A percentile compares a stretch with the other conserved stretches of the same genome.
phyloP scores from a whole-genome alignment of 2,888 invertebrate genomes.

The Drosophila leonis region DNA sequence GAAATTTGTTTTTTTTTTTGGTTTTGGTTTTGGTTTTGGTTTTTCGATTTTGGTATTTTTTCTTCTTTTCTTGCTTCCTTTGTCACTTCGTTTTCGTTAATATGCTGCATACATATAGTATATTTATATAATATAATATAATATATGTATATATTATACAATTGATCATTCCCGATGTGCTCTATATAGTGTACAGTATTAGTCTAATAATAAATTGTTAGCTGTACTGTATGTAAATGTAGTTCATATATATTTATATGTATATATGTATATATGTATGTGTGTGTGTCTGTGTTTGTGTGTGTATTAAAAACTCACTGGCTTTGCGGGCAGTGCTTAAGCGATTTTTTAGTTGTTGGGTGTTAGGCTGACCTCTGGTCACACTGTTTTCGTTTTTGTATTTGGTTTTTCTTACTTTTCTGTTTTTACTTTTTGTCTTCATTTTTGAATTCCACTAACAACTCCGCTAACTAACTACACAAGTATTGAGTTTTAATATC shows the following conservation, averaged over 20 bases:
- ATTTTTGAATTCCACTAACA: slow-evolving; percentile 54
- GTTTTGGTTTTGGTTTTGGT: slow-evolving; percentile 12
- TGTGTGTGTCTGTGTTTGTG: slow-evolving; percentile 12
- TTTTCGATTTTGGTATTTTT: slow-evolving; percentile 7
- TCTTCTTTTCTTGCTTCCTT: not conserved
- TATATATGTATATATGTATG: slow-evolving; percentile 16
- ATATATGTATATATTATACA: slow-evolving; percentile 48
- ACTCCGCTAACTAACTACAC: slow-evolving; percentile 32
- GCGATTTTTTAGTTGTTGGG: slow-evolving; percentile 52
- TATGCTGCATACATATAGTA: slow-evolving; percentile 19
- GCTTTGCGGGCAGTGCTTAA: slow-evolving; percentile 64
- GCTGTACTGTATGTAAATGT: slow-evolving; percentile 37
- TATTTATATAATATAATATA: slow-evolving; percentile 23
- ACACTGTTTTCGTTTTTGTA: slow-evolving; percentile 23
- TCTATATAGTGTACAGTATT: slow-evolving; percentile 50
- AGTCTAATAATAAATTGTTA: slow-evolving; percentile 47
- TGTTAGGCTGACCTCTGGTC: slow-evolving; percentile 45
- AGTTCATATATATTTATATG: slow-evolving; percentile 17
- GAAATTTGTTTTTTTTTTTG: slow-evolving; percentile 21
- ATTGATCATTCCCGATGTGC: slow-evolving; percentile 69
- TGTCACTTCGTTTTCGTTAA: slow-evolving; percentile 21
- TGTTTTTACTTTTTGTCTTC: not conserved
- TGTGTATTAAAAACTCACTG: slow-evolving; percentile 56
- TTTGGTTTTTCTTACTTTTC: not conserved
- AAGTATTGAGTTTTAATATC: slow-evolving; percentile 23